A percentile compares a stretch with the other conserved stretches of the same genome.
phyloP scores from a whole-genome alignment of 2,797 vertebrate species.

The Gastrophryne carolinensis region DNA sequence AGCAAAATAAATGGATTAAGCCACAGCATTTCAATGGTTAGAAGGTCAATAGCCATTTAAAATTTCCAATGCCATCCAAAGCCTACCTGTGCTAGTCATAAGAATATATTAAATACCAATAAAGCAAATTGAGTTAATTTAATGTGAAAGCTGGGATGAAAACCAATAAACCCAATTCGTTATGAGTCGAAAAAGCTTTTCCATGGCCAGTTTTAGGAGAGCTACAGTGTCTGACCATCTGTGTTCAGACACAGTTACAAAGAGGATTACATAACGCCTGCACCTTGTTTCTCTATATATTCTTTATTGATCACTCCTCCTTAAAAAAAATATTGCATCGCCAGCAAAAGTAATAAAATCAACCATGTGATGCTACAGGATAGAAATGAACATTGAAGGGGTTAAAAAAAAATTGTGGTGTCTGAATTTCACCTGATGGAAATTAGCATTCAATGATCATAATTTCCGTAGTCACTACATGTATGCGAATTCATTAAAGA shows the following conservation, averaged over 20 bases:
- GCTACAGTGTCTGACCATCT: slow-evolving; percentile 28
- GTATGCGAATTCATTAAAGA: slow-evolving; percentile 48
- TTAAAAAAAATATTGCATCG: slow-evolving; percentile 18
- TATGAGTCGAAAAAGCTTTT: slow-evolving; percentile 39
- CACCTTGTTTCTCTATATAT: slow-evolving; percentile 32
- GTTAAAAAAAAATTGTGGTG: slow-evolving; percentile 20
- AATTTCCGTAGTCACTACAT: slow-evolving; percentile 37
- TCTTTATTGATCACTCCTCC: slow-evolving; percentile 24
- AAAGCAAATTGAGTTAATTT: slow-evolving; percentile 51
- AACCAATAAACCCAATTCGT: slow-evolving; percentile 39
- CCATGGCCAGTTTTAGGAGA: slow-evolving; percentile 10
- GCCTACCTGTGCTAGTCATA: slow-evolving; percentile 49
- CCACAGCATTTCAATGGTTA: slow-evolving; percentile 48
- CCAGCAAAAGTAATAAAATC: slow-evolving; percentile 18
- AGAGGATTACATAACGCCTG: slow-evolving; percentile 38
- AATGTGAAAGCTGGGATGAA: slow-evolving; percentile 44
- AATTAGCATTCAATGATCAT: slow-evolving; percentile 37
- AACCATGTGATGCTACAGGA: neutral
- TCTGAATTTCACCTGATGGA: slow-evolving; percentile 4
- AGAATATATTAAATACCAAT: slow-evolving; percentile 53
- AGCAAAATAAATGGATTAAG: slow-evolving; percentile 51
- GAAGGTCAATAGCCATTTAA: slow-evolving; percentile 52
- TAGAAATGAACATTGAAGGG: neutral
- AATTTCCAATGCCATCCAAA: slow-evolving; percentile 45
- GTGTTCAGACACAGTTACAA: slow-evolving; percentile 16